Percentiles rank a stretch among this genome's conserved stretches.
Conservation (phyloP, 2,888 invertebrate species). For the Agrenia bidenticulata region DNA sequence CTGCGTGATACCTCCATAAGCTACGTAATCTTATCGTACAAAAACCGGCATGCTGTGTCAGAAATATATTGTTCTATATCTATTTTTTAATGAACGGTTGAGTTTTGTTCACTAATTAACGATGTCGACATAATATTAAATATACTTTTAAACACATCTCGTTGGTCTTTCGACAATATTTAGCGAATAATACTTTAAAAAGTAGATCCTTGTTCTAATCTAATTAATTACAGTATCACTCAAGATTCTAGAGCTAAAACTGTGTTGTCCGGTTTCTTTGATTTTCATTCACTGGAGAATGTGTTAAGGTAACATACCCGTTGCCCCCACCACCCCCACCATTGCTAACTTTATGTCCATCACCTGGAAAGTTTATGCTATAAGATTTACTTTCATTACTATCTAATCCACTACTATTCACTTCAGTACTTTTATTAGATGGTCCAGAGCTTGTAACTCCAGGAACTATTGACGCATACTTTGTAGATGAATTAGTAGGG, state of each 20-base stretch:
- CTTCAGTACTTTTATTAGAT: not conserved
- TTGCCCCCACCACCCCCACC: conserved; percentile 32
- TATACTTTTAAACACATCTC: conserved; percentile 8
- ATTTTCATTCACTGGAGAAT: conserved; percentile 37
- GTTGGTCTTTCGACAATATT: no score
- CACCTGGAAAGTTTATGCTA: conserved; percentile 33
- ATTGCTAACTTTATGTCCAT: conserved; percentile 35
- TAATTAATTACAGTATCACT: not conserved
- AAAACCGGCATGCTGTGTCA: no score
- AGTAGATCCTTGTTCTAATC: not conserved
- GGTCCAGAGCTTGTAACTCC: conserved; percentile 15
- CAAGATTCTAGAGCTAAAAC: conserved; percentile 26
- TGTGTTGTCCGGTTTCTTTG: conserved; percentile 46
- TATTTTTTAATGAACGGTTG: no score
- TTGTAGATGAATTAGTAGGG: conserved; percentile 7
- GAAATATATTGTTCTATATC: no score
- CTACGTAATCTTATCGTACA: no score
- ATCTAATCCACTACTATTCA: conserved; percentile 12
- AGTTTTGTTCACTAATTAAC: no score
- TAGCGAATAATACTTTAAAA: no score
- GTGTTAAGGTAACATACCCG: conserved; percentile 31
- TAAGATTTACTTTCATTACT: conserved; percentile 38
- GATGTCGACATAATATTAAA: conserved; percentile 31
- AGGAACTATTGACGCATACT: conserved; percentile 30
- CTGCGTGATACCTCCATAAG: no score